Percentiles rank a stretch among this genome's conserved stretches.
These are phyloP conservation scores for Lomographa bimaculata DNA, from an alignment of 2,888 invertebrate species.

Conservation along the genomic window DNA sequence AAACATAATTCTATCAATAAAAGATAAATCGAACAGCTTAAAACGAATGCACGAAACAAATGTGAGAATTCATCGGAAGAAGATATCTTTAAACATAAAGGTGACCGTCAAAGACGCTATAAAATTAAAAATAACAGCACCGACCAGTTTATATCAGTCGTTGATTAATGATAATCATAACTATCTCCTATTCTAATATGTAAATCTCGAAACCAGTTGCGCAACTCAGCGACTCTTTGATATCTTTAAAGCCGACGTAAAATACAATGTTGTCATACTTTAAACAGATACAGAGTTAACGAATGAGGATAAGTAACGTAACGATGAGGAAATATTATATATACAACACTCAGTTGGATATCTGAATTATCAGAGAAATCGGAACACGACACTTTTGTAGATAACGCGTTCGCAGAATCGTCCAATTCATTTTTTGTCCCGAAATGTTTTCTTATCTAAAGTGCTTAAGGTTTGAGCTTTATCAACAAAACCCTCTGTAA, in stretches of 20 bases:
- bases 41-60: conserved; percentile 8
- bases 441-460: conserved; percentile 31
- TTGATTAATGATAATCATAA: conserved; percentile 45
- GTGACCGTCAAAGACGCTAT: conserved; percentile 15
- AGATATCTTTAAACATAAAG: conserved; percentile 5
- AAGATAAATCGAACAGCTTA: conserved; percentile 10
- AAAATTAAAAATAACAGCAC: conserved; percentile 21
- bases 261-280: conserved; percentile 21
- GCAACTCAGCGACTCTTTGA: conserved; percentile 32
- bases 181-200: conserved; percentile 40
- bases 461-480: conserved; percentile 30
- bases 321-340: conserved; percentile 17
- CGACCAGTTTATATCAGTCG: conserved; percentile 12
- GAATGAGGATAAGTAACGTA: conserved; percentile 24
- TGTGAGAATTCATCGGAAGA: conserved; percentile 8
- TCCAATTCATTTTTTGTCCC: conserved; percentile 23
- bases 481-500: conserved; percentile 33
- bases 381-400: conserved; percentile 24
- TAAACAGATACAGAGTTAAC: conserved; percentile 17
- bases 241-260: conserved; percentile 17
- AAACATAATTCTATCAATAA: conserved; percentile 6
- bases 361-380: conserved; percentile 23
- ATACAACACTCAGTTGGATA: conserved; percentile 12
- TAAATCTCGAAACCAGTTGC: conserved; percentile 35
- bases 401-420: conserved; percentile 32